phyloP scores from a whole-genome alignment of 1,140 invertebrate genomes.

The Orchestia grillus region DNA sequence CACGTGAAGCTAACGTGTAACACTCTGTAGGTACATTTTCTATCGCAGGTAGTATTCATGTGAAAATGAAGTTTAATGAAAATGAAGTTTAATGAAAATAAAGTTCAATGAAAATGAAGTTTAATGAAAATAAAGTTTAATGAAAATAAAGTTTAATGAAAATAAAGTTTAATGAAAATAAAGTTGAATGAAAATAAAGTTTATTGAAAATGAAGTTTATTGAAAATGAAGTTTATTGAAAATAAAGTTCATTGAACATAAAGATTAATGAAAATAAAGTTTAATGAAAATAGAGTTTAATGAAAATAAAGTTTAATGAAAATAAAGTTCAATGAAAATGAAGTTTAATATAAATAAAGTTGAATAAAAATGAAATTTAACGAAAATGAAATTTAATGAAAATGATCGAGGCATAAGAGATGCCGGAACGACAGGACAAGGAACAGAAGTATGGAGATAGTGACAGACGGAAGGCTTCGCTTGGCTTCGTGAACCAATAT shows the following conservation, averaged over 20 bases:
- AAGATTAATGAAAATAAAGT: background rate
- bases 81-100: background rate
- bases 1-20: background rate
- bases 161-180: background rate
- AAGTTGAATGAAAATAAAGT: background rate
- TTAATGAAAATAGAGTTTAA: background rate
- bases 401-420: too few species aligned
- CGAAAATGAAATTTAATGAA: background rate
- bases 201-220: background rate
- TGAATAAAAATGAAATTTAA: too few species aligned
- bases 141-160: background rate
- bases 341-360: background rate
- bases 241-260: too few species aligned
- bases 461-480: background rate
- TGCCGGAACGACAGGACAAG: too few species aligned
- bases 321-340: background rate
- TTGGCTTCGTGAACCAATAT: background rate
- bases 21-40: background rate
- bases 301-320: background rate
- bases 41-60: background rate
- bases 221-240: background rate
- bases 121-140: background rate
- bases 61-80: background rate
- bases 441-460: too few species aligned
- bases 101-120: background rate